Percentiles rank a stretch among this genome's conserved stretches.
phyloP scores from a whole-genome alignment of 2,113 vertebrate species.

The Gobio gobio region DNA sequence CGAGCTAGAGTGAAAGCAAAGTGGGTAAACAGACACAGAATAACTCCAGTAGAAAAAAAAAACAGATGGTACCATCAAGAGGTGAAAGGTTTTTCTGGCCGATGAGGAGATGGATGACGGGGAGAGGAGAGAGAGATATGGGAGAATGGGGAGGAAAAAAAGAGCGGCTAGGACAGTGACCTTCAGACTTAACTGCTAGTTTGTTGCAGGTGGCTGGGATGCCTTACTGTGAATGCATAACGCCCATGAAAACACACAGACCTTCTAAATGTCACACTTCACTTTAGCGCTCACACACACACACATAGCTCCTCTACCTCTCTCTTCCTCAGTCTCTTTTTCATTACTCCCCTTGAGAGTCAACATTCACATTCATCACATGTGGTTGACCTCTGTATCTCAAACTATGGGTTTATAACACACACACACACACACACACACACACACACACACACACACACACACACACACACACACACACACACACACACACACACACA shows the following conservation, averaged over 20 bases:
- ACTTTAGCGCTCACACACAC: not conserved
- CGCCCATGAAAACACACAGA: slow-evolving; percentile 32
- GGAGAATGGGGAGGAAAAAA: slow-evolving; percentile 11
- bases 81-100: slow-evolving; percentile 13
- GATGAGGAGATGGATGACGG: slow-evolving; percentile 42
- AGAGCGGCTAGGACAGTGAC: slow-evolving; percentile 39
- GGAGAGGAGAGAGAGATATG: slow-evolving; percentile 43
- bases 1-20: slow-evolving; percentile 23
- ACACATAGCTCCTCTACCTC: not conserved
- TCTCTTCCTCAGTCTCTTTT: slow-evolving; percentile 9
- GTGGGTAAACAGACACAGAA: slow-evolving; percentile 55
- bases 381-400: slow-evolving; percentile 26
- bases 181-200: slow-evolving; percentile 32
- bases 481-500: not conserved
- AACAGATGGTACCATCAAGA: slow-evolving; percentile 14
- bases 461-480: not conserved
- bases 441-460: not conserved
- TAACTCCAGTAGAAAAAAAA: slow-evolving; percentile 41
- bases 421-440: not conserved
- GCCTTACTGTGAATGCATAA: slow-evolving; percentile 48
- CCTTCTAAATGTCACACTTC: slow-evolving; percentile 40
- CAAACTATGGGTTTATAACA: not conserved
- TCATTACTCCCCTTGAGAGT: not conserved
- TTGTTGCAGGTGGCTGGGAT: slow-evolving; percentile 43
- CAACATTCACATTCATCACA: slow-evolving; percentile 39